These are phyloP conservation scores for Mobula hypostoma DNA, from an alignment of 2,113 vertebrate species.

Conservation along the genomic window DNA sequence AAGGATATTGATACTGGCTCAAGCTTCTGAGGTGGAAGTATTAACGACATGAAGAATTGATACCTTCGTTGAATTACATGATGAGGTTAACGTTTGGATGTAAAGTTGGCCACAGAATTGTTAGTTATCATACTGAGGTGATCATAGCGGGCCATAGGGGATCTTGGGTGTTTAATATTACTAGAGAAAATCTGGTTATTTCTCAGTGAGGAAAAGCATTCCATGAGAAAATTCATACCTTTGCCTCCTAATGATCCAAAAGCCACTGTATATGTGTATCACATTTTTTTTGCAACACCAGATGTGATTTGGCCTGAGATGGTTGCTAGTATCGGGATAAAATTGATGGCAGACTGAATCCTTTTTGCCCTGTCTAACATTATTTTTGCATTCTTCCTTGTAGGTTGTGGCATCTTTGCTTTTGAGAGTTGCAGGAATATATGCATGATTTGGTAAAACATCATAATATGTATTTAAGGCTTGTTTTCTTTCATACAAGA, in stretches of 20 bases:
- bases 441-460: not conserved
- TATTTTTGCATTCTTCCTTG: not conserved
- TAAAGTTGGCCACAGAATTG: not conserved
- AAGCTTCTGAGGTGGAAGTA: not conserved
- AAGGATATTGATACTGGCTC: not conserved
- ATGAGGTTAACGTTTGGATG: no score
- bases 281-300: no score
- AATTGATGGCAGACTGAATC: not conserved
- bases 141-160: not conserved
- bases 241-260: no score
- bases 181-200: not conserved
- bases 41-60: not conserved
- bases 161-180: not conserved
- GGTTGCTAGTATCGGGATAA: not conserved
- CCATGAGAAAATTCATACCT: not conserved
- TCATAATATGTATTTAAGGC: not conserved
- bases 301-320: no score
- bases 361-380: not conserved
- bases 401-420: not conserved
- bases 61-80: no score
- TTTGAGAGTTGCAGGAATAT: not conserved
- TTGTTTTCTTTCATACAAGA: not conserved
- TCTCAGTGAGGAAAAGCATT: not conserved
- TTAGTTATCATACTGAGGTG: not conserved
- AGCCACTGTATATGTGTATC: no score